Evolutionary conservation across 2,888 invertebrate genomes (phyloP), one percentile per base, ranked within the genome.

Genomic region (Campoletis raptor): DNA sequence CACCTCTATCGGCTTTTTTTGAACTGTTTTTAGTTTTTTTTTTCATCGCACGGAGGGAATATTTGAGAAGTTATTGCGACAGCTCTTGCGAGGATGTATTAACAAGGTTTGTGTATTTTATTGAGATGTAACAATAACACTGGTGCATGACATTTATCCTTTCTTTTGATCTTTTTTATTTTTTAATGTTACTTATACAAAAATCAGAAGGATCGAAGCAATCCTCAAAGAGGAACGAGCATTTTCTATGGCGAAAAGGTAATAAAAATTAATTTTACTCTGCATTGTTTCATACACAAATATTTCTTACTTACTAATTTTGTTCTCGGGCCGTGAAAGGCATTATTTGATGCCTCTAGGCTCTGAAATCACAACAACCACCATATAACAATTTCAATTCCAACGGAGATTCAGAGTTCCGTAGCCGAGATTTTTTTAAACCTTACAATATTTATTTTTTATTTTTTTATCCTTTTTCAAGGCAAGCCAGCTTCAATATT

Each of bases 271-370:
- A 86, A 81, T 83, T 79, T 92, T 92, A 92, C 92, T 92, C 91
- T 93, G 90, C 91, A 90, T 87, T 90, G 61, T 87, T 90, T 91
- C 89, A 91, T 92, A 93, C 92, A 93, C 93, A 93, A 91, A 92
- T 91, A 90, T 84, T 91, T 94, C 94, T 94, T 94, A 94, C 94
- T 94, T 94, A 94, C 94, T 94, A 94, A 94, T 94, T 94, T 94
- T 92, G 94, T 92, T 94, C 94, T 94, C 94, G 93, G 93, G 94
- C 94, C 94, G 93, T 94, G 94, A 94, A 94, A 94, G 94, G 94
- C 94, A 94, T 94, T 94, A 94, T 94, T 94, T 93, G 94, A 94
- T 93, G 94, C 94, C 94, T 94, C 94, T 93, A 94, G 93, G 94
- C 94, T 94, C 94, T 94, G 94, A 94, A 94, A 94, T 94, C 94